Evolutionary conservation across 2,797 vertebrate genomes (phyloP).

Genomic region (Amblyraja radiata): DNA sequence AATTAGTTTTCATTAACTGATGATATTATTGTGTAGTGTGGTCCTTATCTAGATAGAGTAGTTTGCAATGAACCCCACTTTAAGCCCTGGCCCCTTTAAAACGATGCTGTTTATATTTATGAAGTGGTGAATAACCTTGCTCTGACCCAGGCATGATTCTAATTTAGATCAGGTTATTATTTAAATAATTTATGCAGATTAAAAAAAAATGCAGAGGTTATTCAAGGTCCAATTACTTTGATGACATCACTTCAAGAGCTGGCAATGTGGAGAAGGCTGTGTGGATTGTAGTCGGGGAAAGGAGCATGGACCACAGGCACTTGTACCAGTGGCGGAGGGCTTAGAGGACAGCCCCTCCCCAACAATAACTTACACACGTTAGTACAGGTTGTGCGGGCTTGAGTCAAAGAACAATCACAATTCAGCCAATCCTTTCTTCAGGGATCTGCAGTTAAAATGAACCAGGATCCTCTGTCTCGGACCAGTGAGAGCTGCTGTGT

Average conservation of each 20-base stretch:
- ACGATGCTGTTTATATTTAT: slow-evolving; percentile 24
- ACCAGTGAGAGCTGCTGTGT: neutral
- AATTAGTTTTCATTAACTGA: neutral
- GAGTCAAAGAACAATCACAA: neutral
- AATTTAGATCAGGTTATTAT: slow-evolving; percentile 37
- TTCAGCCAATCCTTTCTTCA: neutral
- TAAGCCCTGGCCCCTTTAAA: neutral
- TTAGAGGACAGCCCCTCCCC: neutral
- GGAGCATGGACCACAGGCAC: neutral
- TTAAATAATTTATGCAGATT: slow-evolving; percentile 39
- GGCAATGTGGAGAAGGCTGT: neutral
- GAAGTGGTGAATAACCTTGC: slow-evolving; percentile 23
- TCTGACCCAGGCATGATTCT: slow-evolving; percentile 33
- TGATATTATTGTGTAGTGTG: neutral
- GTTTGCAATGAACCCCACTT: too few species aligned
- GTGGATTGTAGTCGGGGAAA: neutral
- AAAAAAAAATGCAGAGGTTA: slow-evolving; percentile 36
- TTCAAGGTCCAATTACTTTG: slow-evolving; percentile 35
- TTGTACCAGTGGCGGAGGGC: neutral
- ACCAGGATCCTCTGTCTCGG: neutral
- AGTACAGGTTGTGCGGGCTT: neutral
- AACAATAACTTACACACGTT: neutral
- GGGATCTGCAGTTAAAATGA: neutral
- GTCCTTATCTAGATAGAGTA: neutral
- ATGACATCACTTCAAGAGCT: slow-evolving; percentile 19